Evolutionary conservation across 2,797 vertebrate genomes (phyloP).

Genomic region (Philypnodon macrostomus): DNA sequence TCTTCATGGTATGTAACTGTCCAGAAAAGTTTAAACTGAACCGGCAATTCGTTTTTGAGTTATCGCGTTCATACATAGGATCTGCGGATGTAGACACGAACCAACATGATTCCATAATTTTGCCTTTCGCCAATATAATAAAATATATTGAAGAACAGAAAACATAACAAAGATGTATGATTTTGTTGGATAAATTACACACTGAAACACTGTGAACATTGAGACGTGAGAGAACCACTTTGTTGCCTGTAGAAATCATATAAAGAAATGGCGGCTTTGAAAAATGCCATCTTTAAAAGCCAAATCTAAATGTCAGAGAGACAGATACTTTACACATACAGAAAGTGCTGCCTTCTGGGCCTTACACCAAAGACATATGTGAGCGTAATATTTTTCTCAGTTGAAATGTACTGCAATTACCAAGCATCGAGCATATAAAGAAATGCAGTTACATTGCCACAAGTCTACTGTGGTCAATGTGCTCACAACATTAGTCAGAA

Average conservation of each 20-base stretch:
- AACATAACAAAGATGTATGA: conserved; percentile 34
- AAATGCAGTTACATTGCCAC: conserved; percentile 47
- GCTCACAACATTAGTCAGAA: conserved; percentile 48
- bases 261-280: conserved; percentile 68
- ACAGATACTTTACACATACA: conserved; percentile 69
- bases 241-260: conserved; percentile 62
- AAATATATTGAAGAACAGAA: too few relatives aligned
- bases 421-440: conserved; percentile 52
- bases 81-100: too few relatives aligned
- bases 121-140: too few relatives aligned
- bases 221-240: conserved; percentile 57
- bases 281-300: conserved; percentile 74
- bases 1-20: too few relatives aligned
- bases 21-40: too few relatives aligned
- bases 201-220: conserved; percentile 47
- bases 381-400: conserved; percentile 63
- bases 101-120: too few relatives aligned
- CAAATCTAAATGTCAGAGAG: conserved; percentile 77
- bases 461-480: conserved; percentile 42
- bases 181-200: conserved; percentile 51
- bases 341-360: conserved; percentile 69
- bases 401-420: conserved; percentile 69
- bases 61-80: too few relatives aligned
- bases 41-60: too few relatives aligned
- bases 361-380: conserved; percentile 50